Evolutionary conservation across 2,113 vertebrate species (phyloP).

Genomic region (Chascanopsetta lugubris): DNA sequence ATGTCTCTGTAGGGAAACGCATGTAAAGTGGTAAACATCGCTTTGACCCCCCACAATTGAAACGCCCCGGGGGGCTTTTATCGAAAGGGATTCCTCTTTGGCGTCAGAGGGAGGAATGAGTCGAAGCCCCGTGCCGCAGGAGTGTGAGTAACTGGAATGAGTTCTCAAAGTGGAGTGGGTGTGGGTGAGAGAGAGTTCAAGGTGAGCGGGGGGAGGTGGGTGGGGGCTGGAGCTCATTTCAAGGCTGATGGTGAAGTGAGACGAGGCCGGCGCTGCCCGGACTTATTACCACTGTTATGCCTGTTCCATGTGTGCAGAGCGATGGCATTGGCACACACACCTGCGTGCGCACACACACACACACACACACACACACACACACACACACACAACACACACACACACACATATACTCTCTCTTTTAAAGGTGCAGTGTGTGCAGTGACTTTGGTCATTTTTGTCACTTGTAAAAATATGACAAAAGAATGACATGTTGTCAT

Average conservation of each 20-base stretch:
- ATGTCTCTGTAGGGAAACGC: neutral
- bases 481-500: too few species aligned
- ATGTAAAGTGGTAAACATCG: neutral
- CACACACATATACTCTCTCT: too few species aligned
- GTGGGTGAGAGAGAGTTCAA: constrained; percentile 57
- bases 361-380: constrained; percentile 5
- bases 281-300: constrained; percentile 64
- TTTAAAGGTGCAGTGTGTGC: too few species aligned
- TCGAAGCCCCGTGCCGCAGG: constrained; percentile 18
- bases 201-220: constrained; percentile 38
- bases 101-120: constrained; percentile 2
- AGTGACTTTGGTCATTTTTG: too few species aligned
- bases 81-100: too few species aligned
- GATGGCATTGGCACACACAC: constrained; percentile 33
- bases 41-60: too few species aligned
- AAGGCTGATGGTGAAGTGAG: constrained; percentile 60
- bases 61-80: too few species aligned
- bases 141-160: constrained; percentile 28
- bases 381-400: too few species aligned
- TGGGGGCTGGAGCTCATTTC: constrained; percentile 52
- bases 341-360: neutral
- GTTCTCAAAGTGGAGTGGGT: constrained; percentile 33
- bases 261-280: constrained; percentile 41
- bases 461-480: too few species aligned
- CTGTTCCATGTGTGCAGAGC: constrained; percentile 47